Evolutionary conservation across 1,140 invertebrate species (phyloP).

Genomic region (Hydropsyche tenuis): DNA sequence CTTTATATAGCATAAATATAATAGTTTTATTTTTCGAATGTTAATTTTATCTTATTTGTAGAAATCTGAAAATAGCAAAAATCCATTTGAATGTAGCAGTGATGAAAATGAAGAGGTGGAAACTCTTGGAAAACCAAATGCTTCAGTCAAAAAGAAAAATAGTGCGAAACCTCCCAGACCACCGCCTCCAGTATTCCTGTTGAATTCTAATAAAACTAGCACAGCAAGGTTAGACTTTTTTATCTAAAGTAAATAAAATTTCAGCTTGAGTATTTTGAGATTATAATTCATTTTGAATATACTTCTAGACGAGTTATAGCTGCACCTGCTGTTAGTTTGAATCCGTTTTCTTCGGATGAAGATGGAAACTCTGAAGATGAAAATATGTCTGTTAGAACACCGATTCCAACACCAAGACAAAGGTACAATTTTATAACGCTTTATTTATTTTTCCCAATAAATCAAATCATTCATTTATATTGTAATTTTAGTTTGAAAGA

Average conservation of each 20-base stretch:
- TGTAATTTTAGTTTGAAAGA: slow-evolving; percentile 34
- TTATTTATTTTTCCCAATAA: neutral
- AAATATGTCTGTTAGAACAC: slow-evolving; percentile 52
- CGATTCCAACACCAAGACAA: slow-evolving; percentile 65
- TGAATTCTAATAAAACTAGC: slow-evolving; percentile 51
- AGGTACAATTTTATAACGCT: slow-evolving; percentile 53
- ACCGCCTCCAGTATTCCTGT: slow-evolving; percentile 53
- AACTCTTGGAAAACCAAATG: neutral
- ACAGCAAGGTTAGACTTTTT: slow-evolving; percentile 8
- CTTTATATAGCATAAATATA: neutral
- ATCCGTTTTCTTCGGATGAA: slow-evolving; percentile 75
- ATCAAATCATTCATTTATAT: slow-evolving; percentile 8
- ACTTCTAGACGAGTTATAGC: slow-evolving; percentile 53
- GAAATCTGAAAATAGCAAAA: slow-evolving; percentile 57
- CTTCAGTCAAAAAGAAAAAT: slow-evolving; percentile 36
- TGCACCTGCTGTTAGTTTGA: slow-evolving; percentile 62
- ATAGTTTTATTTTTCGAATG: neutral
- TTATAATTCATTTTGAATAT: slow-evolving; percentile 21
- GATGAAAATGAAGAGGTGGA: slow-evolving; percentile 61
- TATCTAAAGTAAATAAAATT: neutral
- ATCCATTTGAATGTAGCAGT: slow-evolving; percentile 76
- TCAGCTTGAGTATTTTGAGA: neutral
- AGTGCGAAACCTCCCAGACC: slow-evolving; percentile 44
- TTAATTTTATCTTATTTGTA: neutral
- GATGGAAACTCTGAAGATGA: slow-evolving; percentile 67